Percentiles rank a stretch among this genome's conserved stretches.
Evolutionary conservation across 2,797 vertebrate species (phyloP).

Genomic region (Enoplosus armatus): DNA sequence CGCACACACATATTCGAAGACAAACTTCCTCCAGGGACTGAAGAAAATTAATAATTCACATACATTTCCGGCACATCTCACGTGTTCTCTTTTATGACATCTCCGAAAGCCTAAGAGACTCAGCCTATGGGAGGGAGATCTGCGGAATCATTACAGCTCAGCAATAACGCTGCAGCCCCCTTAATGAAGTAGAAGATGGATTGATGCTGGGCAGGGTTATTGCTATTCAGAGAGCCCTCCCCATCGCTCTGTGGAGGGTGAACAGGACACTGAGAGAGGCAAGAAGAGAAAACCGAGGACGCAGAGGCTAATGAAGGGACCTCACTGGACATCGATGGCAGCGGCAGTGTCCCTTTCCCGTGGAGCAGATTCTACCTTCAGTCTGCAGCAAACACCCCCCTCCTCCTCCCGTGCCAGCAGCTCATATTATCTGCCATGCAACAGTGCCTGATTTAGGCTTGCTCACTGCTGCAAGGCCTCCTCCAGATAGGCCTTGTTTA

Average conservation of each 20-base stretch:
- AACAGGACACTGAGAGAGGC: conserved; percentile 43
- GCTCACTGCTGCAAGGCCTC: conserved; percentile 54
- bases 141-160: conserved; percentile 68
- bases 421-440: conserved; percentile 65
- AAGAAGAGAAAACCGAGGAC: conserved; percentile 51
- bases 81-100: conserved; percentile 76
- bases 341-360: conserved; percentile 29
- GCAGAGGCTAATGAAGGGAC: conserved; percentile 69
- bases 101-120: conserved; percentile 51
- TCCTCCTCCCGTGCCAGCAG: conserved; percentile 26
- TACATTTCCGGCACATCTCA: conserved; percentile 68
- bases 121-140: conserved; percentile 63
- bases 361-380: conserved; percentile 45
- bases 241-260: conserved; percentile 58
- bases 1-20: conserved; percentile 21
- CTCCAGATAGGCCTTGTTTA: conserved; percentile 67
- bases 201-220: conserved; percentile 69
- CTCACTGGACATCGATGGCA: conserved; percentile 40
- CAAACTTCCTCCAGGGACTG: conserved; percentile 60
- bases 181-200: conserved; percentile 80
- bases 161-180: conserved; percentile 70
- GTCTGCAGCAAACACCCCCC: conserved; percentile 25
- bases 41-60: conserved; percentile 82
- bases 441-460: conserved; percentile 58
- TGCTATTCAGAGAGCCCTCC: conserved; percentile 73